Conservation (phyloP, 2,888 invertebrate species). For the Myopa testacea region DNA sequence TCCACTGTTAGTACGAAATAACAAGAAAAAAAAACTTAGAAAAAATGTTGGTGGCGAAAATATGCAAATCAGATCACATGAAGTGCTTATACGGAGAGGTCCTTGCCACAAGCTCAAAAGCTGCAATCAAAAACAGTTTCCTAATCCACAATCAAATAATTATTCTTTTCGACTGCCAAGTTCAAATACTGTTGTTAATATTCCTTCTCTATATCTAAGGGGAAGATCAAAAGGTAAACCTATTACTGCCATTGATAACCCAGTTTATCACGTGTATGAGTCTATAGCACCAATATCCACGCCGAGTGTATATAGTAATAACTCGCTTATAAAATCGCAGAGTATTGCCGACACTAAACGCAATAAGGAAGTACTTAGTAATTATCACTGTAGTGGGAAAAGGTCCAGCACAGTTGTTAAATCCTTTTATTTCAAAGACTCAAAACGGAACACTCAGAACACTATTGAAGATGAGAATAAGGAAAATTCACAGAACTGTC, state of each 20-base stretch:
- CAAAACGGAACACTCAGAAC: not conserved
- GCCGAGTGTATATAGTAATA: slow-evolving; percentile 58
- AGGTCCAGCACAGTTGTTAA: not conserved
- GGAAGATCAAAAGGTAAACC: slow-evolving; percentile 55
- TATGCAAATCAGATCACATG: slow-evolving; percentile 24
- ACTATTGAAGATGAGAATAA: slow-evolving; percentile 58
- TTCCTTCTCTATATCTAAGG: slow-evolving; percentile 51
- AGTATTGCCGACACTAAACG: slow-evolving; percentile 62
- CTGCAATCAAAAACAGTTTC: slow-evolving; percentile 35
- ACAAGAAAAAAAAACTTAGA: slow-evolving; percentile 21
- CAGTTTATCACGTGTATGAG: slow-evolving; percentile 85
- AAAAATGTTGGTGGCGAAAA: slow-evolving; percentile 29
- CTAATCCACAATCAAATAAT: slow-evolving; percentile 2
- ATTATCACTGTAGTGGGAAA: not conserved
- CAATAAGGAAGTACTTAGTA: slow-evolving; percentile 45
- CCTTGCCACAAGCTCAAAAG: slow-evolving; percentile 33
- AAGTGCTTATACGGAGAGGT: slow-evolving; percentile 30
- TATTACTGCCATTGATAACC: slow-evolving; percentile 74
- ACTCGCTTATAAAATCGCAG: slow-evolving; percentile 61
- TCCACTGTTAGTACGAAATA: slow-evolving; percentile 25
- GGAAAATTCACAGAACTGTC: slow-evolving; percentile 58
- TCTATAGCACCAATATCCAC: slow-evolving; percentile 69
- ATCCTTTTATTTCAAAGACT: not conserved
- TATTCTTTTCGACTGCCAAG: not conserved
- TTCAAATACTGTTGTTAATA: not conserved